Evolutionary conservation across 2,797 vertebrate genomes (phyloP).

Genomic region (Cyprinodon diabolis): DNA sequence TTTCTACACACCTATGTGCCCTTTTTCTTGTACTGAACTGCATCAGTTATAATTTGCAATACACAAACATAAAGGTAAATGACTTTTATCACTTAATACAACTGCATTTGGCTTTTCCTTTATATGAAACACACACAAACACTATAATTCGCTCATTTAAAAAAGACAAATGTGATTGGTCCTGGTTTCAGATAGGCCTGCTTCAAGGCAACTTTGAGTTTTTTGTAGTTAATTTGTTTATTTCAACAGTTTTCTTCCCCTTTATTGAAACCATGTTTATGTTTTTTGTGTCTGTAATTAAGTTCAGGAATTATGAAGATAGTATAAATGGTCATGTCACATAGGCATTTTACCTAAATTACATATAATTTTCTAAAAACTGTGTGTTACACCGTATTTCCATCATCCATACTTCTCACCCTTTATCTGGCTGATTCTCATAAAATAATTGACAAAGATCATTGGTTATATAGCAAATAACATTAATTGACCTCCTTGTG

Average conservation of each 20-base stretch:
- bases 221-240: neutral
- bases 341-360: neutral
- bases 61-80: neutral
- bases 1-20: neutral
- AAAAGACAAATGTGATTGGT: neutral
- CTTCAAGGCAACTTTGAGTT: neutral
- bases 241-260: neutral
- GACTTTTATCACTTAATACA: too few relatives aligned
- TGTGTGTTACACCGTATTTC: neutral
- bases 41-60: neutral
- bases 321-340: neutral
- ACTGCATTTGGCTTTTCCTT: neutral
- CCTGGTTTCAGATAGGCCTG: neutral
- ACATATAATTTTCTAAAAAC: neutral
- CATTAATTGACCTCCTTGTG: neutral
- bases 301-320: neutral
- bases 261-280: neutral
- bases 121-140: neutral
- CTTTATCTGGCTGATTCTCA: neutral
- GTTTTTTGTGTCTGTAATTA: neutral
- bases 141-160: neutral
- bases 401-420: neutral
- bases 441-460: neutral
- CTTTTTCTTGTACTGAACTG: neutral
- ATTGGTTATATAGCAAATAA: neutral